Evolutionary conservation across 2,888 invertebrate genomes (phyloP).

Genomic region (Oxystoma pomonae): DNA sequence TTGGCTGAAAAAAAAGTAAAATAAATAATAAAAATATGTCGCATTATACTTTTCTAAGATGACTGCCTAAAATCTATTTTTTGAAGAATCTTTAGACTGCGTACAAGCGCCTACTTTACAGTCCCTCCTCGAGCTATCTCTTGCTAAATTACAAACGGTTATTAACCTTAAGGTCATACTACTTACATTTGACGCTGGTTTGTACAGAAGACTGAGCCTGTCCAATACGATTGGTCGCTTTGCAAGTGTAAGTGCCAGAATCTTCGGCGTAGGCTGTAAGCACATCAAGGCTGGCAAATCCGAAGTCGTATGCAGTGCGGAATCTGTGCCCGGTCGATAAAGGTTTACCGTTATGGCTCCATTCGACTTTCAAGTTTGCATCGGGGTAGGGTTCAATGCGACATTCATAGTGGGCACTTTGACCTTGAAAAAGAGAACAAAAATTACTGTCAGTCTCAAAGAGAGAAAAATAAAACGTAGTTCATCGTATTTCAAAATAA

Average conservation of each 20-base stretch:
- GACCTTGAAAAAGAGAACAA: too few relatives aligned
- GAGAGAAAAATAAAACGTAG: too few relatives aligned
- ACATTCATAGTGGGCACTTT: slow-evolving; percentile 90
- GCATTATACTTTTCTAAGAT: too few relatives aligned
- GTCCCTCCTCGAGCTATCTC: too few relatives aligned
- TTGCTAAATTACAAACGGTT: too few relatives aligned
- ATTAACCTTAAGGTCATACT: too few relatives aligned
- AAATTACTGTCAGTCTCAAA: too few relatives aligned
- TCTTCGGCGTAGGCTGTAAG: slow-evolving; percentile 92
- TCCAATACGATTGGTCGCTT: slow-evolving; percentile 81
- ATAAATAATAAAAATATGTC: too few relatives aligned
- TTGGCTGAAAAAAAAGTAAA: slow-evolving; percentile 60
- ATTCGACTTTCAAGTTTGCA: slow-evolving; percentile 82
- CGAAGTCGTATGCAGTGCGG: slow-evolving; percentile 93
- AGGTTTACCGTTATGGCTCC: slow-evolving; percentile 91
- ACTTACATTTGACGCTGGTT: slow-evolving; percentile 76
- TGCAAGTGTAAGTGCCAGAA: slow-evolving; percentile 87
- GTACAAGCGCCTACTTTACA: too few relatives aligned
- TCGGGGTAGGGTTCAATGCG: slow-evolving; percentile 91
- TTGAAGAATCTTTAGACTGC: too few relatives aligned
- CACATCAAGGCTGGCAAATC: slow-evolving; percentile 94
- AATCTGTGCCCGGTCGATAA: slow-evolving; percentile 85
- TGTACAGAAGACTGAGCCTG: slow-evolving; percentile 78
- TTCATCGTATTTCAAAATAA: too few relatives aligned
- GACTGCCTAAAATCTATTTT: too few relatives aligned